phyloP scores from a whole-genome alignment of 1,140 invertebrate species.

The Saxidomus purpurata region DNA sequence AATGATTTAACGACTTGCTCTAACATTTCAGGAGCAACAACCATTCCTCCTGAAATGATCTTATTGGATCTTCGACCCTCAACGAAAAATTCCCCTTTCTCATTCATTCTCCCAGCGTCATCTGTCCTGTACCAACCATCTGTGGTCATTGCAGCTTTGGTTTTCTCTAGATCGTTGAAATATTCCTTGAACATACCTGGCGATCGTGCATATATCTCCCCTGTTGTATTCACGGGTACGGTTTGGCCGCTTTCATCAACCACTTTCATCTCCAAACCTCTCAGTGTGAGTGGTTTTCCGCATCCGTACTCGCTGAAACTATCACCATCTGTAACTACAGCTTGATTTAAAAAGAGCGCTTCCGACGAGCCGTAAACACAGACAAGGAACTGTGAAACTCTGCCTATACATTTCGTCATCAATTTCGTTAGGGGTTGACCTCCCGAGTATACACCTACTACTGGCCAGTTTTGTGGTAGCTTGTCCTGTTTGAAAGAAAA shows the following conservation, averaged over 20 bases:
- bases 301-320: constrained; percentile 22
- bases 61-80: constrained; percentile 53
- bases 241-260: constrained; percentile 44
- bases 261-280: constrained; percentile 53
- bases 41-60: constrained; percentile 62
- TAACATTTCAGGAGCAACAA: constrained; percentile 55
- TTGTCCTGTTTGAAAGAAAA: neutral
- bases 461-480: constrained; percentile 29
- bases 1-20: constrained; percentile 18
- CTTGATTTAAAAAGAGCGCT: neutral
- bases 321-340: neutral
- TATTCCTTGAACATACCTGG: constrained; percentile 89
- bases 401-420: neutral
- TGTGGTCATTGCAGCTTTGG: constrained; percentile 82
- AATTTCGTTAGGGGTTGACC: constrained; percentile 38
- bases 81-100: constrained; percentile 63
- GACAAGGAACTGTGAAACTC: neutral
- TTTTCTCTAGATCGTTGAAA: constrained; percentile 87
- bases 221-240: constrained; percentile 16
- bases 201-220: constrained; percentile 48
- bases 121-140: constrained; percentile 87
- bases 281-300: neutral
- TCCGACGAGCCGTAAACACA: constrained; percentile 21
- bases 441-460: neutral
- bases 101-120: constrained; percentile 82